Evolutionary conservation across 2,888 invertebrate species (phyloP).

Genomic region (Erebia epiphron): DNA sequence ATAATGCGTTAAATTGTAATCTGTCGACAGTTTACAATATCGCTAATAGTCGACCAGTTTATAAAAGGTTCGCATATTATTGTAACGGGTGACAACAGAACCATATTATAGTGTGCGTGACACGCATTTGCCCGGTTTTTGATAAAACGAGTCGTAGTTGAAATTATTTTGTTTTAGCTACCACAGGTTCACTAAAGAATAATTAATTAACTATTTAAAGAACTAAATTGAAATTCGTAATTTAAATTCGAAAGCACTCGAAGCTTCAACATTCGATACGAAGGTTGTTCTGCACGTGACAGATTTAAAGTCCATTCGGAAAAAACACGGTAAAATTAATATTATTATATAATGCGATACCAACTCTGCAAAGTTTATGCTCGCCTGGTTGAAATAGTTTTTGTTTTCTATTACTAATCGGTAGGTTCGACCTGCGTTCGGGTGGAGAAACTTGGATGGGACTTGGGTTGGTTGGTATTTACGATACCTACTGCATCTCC

Average conservation of each 20-base stretch:
- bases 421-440: background rate
- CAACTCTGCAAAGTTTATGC: constrained; percentile 24
- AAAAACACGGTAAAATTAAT: too few relatives aligned
- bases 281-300: constrained; percentile 26
- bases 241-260: background rate
- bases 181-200: background rate
- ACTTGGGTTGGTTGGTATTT: too few relatives aligned
- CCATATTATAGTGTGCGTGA: too few relatives aligned
- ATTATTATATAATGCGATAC: background rate
- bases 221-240: constrained; percentile 7
- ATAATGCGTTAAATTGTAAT: too few relatives aligned
- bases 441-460: background rate
- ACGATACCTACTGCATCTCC: too few relatives aligned
- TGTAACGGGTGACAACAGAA: too few relatives aligned
- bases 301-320: constrained; percentile 27
- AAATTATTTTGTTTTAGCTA: too few relatives aligned
- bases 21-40: too few relatives aligned
- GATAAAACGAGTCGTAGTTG: too few relatives aligned
- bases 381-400: constrained; percentile 38
- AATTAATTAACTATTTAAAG: background rate
- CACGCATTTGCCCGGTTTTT: too few relatives aligned
- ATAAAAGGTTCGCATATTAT: too few relatives aligned
- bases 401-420: constrained; percentile 32
- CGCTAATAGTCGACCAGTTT: too few relatives aligned
- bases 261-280: constrained; percentile 6